A percentile compares a stretch with the other conserved stretches of the same genome.
Conservation (phyloP, 2,888 invertebrate species). For the Mythimna albipuncta region DNA sequence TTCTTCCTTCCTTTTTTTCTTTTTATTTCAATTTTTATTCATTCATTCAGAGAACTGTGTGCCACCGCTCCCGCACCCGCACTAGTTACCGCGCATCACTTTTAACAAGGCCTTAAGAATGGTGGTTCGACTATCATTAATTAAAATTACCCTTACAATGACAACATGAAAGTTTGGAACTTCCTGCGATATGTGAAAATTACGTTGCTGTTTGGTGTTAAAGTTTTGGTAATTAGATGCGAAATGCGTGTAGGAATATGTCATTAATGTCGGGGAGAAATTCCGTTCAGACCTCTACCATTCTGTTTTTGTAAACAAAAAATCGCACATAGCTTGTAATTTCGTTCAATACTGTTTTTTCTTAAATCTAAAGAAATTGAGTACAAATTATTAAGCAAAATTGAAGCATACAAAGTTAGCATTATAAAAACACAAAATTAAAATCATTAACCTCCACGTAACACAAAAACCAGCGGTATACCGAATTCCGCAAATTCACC, state of each 20-base stretch:
- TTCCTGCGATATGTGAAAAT: slow-evolving; percentile 21
- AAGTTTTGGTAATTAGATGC: slow-evolving; percentile 16
- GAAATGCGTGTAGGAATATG: not conserved
- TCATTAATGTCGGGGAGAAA: not conserved
- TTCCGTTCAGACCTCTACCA: not conserved
- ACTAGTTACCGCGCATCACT: not conserved
- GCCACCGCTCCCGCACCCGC: not conserved
- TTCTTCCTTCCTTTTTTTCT: too few species aligned
- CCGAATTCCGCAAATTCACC: too few species aligned
- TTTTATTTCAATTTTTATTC: too few species aligned
- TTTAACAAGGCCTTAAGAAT: slow-evolving; percentile 1
- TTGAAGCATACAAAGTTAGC: too few species aligned
- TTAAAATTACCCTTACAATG: slow-evolving; percentile 48
- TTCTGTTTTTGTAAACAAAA: not conserved
- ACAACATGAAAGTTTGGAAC: slow-evolving; percentile 24
- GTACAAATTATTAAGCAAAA: too few species aligned
- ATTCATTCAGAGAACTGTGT: too few species aligned
- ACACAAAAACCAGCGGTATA: too few species aligned
- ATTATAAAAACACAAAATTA: too few species aligned
- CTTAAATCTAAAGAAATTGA: too few species aligned
- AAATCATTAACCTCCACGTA: too few species aligned
- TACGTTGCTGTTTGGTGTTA: slow-evolving; percentile 4
- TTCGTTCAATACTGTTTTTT: too few species aligned
- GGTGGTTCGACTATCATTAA: slow-evolving; percentile 42
- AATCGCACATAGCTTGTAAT: too few species aligned